phyloP scores from a whole-genome alignment of 2,113 vertebrate species.

The Sus scrofa region T2T-Sscrofa CM000824.6:67293501-67294000 shows the following conservation, averaged over 20 bases:
- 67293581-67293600: slow-evolving; percentile 9
- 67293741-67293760: background rate
- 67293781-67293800: background rate
- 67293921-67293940: background rate
- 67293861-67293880: fast-evolving
- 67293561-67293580: background rate
- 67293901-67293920: background rate
- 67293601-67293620: slow-evolving; percentile 4
- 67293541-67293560: background rate
- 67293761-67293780: background rate
- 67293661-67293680: slow-evolving; percentile 1
- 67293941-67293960: background rate
- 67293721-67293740: slow-evolving; percentile 35
- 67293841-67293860: background rate
- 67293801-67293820: background rate
- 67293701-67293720: background rate
- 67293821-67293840: background rate
- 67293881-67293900: background rate
- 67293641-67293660: background rate
- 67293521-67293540: slow-evolving; percentile 1
- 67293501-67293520: background rate
- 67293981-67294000: background rate
- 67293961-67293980: background rate
- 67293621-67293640: slow-evolving; percentile 28
- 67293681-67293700: background rate